Evolutionary conservation across 2,888 invertebrate genomes (phyloP).

Genomic region (Torymus tubicola): DNA sequence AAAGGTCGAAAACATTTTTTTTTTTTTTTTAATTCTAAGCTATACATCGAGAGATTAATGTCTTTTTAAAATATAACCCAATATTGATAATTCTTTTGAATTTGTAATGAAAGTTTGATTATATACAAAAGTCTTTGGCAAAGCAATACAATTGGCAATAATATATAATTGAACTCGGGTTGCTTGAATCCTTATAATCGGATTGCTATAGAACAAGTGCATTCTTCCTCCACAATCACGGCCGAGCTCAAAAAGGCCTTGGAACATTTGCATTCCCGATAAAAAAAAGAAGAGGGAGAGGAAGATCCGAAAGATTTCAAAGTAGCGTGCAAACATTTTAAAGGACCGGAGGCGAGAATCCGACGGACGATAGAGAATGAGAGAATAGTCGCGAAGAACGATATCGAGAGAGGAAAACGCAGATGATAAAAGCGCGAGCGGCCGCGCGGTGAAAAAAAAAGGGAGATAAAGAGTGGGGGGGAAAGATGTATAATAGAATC

Average conservation of each 20-base stretch:
- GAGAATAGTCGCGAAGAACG: neutral
- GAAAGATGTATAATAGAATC: constrained; percentile 17
- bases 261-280: constrained; percentile 28
- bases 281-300: neutral
- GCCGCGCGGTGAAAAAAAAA: constrained; percentile 26
- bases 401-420: neutral
- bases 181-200: too few species aligned
- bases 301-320: constrained; percentile 4
- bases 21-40: too few species aligned
- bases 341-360: neutral
- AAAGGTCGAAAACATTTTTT: too few species aligned
- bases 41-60: too few species aligned
- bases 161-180: too few species aligned
- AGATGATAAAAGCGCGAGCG: constrained; percentile 26
- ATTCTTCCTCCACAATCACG: neutral
- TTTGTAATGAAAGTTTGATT: too few species aligned
- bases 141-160: too few species aligned
- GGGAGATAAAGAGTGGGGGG: constrained; percentile 5
- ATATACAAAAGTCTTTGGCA: too few species aligned
- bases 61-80: too few species aligned
- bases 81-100: too few species aligned
- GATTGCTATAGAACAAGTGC: neutral
- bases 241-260: neutral
- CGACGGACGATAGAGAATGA: neutral
- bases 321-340: constrained; percentile 1